Percentiles rank a stretch among this genome's conserved stretches.
Conservation (phyloP, 2,797 vertebrate genomes). For the Siniperca undulata region DNA sequence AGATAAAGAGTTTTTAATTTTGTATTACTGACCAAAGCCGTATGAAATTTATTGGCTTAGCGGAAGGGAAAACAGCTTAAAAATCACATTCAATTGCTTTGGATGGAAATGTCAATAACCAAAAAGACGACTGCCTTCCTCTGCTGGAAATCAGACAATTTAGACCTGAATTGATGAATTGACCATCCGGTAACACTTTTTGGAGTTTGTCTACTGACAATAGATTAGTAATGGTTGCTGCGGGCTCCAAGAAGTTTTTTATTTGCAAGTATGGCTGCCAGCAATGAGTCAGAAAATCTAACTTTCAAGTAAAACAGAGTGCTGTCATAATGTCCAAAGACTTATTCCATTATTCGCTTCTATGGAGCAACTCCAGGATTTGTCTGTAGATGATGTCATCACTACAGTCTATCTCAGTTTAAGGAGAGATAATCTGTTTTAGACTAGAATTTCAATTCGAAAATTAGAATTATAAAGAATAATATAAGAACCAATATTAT, state of each 20-base stretch:
- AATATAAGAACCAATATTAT: background rate
- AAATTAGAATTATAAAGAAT: background rate
- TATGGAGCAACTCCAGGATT: conserved; percentile 2
- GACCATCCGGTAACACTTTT: background rate
- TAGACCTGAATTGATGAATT: background rate
- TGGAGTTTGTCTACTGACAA: background rate
- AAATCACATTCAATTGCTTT: conserved; percentile 9
- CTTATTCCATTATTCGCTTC: background rate
- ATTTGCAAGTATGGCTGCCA: conserved; percentile 2
- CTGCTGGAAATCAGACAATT: background rate
- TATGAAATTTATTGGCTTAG: background rate
- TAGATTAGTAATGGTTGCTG: background rate
- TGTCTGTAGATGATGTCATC: background rate
- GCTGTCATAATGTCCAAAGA: conserved; percentile 15
- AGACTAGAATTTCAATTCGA: background rate
- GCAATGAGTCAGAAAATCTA: conserved; percentile 1
- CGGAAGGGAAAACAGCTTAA: background rate
- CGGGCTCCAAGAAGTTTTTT: background rate
- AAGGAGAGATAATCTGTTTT: background rate
- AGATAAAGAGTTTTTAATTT: conserved; percentile 3
- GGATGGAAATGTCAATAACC: background rate
- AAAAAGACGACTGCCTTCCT: background rate
- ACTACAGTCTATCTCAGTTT: background rate
- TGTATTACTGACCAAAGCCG: background rate
- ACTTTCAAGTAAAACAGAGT: conserved; percentile 19